A percentile compares a stretch with the other conserved stretches of the same genome.
These are phyloP conservation scores for Galeopterus variegatus DNA, from an alignment of 2,113 vertebrate species.

Conservation along the genomic window DNA sequence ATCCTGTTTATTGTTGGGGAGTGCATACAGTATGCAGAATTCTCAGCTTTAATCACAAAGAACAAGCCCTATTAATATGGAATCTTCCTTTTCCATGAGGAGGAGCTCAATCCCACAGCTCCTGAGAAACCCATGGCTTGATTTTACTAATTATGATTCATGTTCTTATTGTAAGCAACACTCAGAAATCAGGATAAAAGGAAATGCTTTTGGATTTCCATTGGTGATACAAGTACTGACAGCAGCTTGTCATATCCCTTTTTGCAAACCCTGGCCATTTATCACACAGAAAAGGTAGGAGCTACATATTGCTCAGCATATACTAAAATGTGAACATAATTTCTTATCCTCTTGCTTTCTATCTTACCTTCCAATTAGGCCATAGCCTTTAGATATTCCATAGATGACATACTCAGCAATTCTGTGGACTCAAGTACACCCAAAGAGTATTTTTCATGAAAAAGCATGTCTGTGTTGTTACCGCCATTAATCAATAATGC, in stretches of 20 bases:
- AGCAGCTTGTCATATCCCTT: background rate
- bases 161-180: background rate
- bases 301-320: background rate
- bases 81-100: background rate
- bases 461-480: background rate
- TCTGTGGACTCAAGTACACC: background rate
- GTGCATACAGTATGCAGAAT: background rate
- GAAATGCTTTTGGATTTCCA: background rate
- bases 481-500: background rate
- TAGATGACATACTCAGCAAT: background rate
- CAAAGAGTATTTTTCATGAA: slow-evolving; percentile 36
- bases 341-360: background rate
- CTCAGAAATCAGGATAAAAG: background rate
- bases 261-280: background rate
- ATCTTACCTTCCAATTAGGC: background rate
- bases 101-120: background rate
- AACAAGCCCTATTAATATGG: background rate
- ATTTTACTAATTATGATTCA: background rate
- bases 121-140: background rate
- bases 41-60: background rate
- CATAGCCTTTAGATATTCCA: background rate
- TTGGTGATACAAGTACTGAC: background rate
- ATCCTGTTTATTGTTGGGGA: background rate
- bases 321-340: background rate
- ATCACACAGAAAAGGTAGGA: background rate